Evolutionary conservation across 2,113 vertebrate species (phyloP).

Genomic region (Plectropomus leopardus): DNA sequence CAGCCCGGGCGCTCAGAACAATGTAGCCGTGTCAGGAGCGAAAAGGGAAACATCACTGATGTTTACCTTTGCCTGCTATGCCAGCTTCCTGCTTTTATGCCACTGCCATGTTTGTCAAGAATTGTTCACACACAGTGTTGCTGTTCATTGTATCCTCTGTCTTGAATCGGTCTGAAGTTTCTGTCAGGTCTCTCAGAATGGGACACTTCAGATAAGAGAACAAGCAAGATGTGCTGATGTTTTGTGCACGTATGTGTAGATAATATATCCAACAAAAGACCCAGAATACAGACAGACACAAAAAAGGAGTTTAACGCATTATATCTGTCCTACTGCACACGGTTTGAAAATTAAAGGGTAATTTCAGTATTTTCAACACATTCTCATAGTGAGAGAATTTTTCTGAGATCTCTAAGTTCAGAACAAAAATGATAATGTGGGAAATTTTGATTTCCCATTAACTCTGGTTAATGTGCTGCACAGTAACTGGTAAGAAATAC

Average conservation of each 20-base stretch:
- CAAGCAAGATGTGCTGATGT: background rate
- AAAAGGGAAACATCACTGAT: constrained; percentile 56
- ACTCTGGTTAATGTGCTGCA: background rate
- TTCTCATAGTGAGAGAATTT: no score
- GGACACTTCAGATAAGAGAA: constrained; percentile 20
- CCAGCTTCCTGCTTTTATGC: constrained; percentile 81
- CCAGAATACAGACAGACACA: background rate
- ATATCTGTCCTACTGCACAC: background rate
- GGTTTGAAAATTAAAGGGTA: constrained; percentile 2
- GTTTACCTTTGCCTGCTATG: constrained; percentile 70
- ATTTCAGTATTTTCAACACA: no score
- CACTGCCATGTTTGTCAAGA: constrained; percentile 56
- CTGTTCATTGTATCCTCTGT: constrained; percentile 27
- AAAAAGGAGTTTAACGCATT: background rate
- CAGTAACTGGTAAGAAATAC: no score
- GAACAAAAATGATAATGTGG: background rate
- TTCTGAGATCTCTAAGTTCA: no score
- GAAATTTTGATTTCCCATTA: background rate
- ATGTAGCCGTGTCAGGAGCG: constrained; percentile 53
- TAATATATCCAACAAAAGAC: constrained; percentile 9
- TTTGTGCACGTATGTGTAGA: background rate
- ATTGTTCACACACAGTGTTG: constrained; percentile 80
- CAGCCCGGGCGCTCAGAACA: constrained; percentile 62
- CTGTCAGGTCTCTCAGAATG: constrained; percentile 22
- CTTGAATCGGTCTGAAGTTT: background rate